Evolutionary conservation across 2,797 vertebrate genomes (phyloP).

Genomic region (Graptemys geographica): DNA sequence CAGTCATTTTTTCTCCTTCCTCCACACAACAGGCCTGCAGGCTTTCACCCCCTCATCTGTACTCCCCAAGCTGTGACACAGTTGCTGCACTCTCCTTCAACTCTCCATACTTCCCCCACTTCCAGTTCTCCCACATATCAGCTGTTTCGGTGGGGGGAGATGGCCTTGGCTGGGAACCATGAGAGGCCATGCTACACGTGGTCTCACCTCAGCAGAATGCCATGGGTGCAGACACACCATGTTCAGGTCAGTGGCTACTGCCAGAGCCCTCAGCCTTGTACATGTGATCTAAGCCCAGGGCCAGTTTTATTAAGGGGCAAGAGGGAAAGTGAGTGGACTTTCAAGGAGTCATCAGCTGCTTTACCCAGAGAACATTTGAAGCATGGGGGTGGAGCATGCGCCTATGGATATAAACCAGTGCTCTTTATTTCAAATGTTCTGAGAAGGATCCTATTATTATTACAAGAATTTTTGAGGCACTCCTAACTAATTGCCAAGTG

Average conservation of each 20-base stretch:
- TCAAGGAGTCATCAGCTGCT: neutral
- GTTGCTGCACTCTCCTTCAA: neutral
- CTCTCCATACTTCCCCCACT: neutral
- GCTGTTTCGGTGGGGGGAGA: neutral
- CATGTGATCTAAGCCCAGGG: fast-evolving
- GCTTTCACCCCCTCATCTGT: neutral
- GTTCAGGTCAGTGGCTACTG: neutral
- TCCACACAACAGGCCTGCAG: fast-evolving
- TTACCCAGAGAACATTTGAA: neutral
- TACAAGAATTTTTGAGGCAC: neutral
- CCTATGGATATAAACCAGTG: neutral
- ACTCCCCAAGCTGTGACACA: neutral
- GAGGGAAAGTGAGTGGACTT: neutral
- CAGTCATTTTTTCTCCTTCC: neutral
- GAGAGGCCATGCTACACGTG: fast-evolving
- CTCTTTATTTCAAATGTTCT: neutral
- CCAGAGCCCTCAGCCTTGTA: neutral
- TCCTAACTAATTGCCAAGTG: neutral
- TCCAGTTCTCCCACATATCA: neutral
- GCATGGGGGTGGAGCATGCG: neutral
- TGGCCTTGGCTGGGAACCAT: neutral
- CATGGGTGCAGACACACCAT: neutral
- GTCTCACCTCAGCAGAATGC: neutral
- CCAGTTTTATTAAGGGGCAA: fast-evolving
- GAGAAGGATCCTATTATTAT: neutral